Conservation (phyloP, 2,113 vertebrate species). For the Prunella himalayana region DNA sequence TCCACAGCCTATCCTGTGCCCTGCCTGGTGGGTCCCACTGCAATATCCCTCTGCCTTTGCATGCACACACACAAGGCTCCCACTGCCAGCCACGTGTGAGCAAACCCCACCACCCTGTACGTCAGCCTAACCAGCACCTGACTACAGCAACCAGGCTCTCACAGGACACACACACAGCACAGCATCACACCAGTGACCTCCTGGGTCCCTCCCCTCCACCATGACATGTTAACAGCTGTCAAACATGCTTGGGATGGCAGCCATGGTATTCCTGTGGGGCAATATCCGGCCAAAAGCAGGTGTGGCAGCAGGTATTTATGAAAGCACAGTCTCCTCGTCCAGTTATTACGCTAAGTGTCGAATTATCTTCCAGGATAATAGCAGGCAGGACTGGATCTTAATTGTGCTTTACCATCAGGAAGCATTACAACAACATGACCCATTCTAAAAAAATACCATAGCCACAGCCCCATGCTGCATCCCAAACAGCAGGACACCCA, state of each 20-base stretch:
- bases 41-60: not conserved
- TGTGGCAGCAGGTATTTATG: not conserved
- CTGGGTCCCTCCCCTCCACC: not conserved
- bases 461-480: not conserved
- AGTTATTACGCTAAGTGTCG: conserved; percentile 2
- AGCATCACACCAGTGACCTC: not conserved
- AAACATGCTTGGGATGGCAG: not conserved
- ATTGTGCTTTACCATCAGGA: conserved; percentile 25
- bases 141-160: rapidly evolving
- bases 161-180: not conserved
- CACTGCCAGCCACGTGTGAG: not conserved
- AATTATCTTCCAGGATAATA: conserved; percentile 34
- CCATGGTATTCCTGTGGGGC: not conserved
- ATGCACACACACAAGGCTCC: rapidly evolving
- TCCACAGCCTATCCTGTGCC: not conserved
- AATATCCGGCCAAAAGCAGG: conserved; percentile 32
- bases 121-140: not conserved
- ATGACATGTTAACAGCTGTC: not conserved
- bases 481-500: not conserved
- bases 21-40: rapidly evolving
- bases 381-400: conserved; percentile 29
- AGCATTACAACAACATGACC: not conserved
- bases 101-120: not conserved
- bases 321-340: not conserved
- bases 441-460: not conserved